phyloP scores from a whole-genome alignment of 2,888 invertebrate genomes.

The Schrankia costaestrigalis region DNA sequence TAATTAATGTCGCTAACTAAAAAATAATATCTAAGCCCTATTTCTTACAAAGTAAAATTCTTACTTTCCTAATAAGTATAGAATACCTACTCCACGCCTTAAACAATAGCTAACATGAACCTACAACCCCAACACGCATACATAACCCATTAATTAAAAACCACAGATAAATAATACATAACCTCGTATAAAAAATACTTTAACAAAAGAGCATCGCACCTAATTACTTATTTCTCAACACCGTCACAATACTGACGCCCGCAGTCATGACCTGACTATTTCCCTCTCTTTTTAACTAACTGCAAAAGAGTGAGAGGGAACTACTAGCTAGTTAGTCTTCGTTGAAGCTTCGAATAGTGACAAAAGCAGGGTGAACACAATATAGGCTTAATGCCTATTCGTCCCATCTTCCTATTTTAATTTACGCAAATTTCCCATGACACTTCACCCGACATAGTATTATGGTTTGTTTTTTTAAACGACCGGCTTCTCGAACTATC shows the following conservation, averaged over 20 bases:
- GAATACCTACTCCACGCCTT: too few relatives aligned
- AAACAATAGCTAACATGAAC: background rate
- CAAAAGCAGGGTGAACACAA: constrained; percentile 63
- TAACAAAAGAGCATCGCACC: constrained; percentile 55
- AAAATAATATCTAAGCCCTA: too few relatives aligned
- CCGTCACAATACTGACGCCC: constrained; percentile 58
- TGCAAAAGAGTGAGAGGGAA: constrained; percentile 21
- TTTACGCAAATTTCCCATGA: constrained; percentile 82
- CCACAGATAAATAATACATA: constrained; percentile 31
- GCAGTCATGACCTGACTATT: constrained; percentile 49
- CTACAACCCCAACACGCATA: constrained; percentile 1
- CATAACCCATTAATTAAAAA: constrained; percentile 34
- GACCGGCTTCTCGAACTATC: constrained; percentile 18
- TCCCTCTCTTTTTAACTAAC: constrained; percentile 20
- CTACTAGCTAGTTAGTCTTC: constrained; percentile 66
- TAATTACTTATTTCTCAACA: constrained; percentile 72
- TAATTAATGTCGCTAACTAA: too few relatives aligned
- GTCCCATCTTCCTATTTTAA: constrained; percentile 80
- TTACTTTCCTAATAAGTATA: too few relatives aligned
- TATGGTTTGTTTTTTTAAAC: constrained; percentile 42
- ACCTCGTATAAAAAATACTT: constrained; percentile 36
- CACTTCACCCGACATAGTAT: constrained; percentile 72
- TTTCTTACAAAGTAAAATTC: too few relatives aligned
- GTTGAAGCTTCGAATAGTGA: constrained; percentile 53
- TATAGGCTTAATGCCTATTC: constrained; percentile 70